phyloP scores from a whole-genome alignment of 2,888 invertebrate genomes.

The Pteria penguin region DNA sequence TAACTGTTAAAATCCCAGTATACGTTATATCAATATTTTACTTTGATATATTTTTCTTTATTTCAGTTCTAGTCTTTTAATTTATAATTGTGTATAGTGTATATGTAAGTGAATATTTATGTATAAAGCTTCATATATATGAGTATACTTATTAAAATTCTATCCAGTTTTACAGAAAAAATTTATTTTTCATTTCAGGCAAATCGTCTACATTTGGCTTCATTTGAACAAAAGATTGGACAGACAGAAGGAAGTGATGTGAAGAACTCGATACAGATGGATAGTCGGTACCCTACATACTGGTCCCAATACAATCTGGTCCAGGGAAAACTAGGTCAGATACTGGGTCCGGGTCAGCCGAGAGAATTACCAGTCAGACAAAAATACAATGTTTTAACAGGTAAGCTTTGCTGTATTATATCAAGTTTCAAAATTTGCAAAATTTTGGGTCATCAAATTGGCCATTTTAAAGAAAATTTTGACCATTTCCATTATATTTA shows the following conservation, averaged over 20 bases:
- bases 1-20: no score
- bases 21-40: no score
- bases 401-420: constrained; percentile 51
- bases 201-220: constrained; percentile 66
- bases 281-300: constrained; percentile 59
- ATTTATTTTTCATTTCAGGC: constrained; percentile 64
- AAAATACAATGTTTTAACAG: constrained; percentile 76
- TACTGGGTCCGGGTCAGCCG: constrained; percentile 73
- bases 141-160: no score
- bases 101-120: no score
- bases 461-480: no score
- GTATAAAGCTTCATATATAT: no score
- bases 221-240: constrained; percentile 69
- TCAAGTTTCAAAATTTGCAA: not conserved
- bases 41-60: no score
- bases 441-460: no score
- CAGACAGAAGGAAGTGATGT: constrained; percentile 71
- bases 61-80: no score
- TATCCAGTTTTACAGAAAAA: no score
- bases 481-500: no score
- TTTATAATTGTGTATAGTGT: no score
- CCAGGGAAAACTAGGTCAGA: constrained; percentile 74
- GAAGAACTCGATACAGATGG: constrained; percentile 61
- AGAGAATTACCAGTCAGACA: constrained; percentile 66
- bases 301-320: constrained; percentile 76